phyloP scores from a whole-genome alignment of 2,797 vertebrate genomes.

The Pipistrellus nathusii region DNA sequence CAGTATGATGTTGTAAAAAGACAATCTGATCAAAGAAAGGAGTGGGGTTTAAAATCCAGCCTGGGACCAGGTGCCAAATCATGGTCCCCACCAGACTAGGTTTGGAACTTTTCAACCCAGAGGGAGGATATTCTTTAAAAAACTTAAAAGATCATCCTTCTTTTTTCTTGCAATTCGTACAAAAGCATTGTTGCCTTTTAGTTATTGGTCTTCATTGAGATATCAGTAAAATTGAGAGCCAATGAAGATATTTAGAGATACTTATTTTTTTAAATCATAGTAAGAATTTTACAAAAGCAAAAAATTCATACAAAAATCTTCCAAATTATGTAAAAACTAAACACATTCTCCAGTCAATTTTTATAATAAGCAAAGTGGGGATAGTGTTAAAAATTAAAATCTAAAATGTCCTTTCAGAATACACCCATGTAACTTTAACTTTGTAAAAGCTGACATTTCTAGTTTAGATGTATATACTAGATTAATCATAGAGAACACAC shows the following conservation, averaged over 20 bases:
- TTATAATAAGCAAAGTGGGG: neutral
- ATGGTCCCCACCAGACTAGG: accelerated
- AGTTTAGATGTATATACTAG: neutral
- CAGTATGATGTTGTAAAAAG: neutral
- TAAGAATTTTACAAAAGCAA: neutral
- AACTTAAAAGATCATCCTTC: neutral
- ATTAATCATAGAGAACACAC: neutral
- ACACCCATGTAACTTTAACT: neutral
- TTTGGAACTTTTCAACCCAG: neutral
- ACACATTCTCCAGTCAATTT: neutral
- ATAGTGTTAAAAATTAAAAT: neutral
- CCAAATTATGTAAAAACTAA: neutral
- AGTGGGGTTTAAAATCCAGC: neutral
- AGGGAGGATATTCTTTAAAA: neutral
- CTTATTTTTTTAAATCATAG: neutral
- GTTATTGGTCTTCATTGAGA: neutral
- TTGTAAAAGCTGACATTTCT: neutral
- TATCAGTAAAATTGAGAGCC: neutral
- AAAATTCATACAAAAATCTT: neutral
- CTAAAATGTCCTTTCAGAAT: neutral
- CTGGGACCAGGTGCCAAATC: neutral
- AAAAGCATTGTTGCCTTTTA: neutral
- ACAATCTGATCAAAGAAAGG: neutral
- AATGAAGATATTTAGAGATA: neutral
- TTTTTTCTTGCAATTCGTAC: neutral